Base-by-base conservation (phyloP, 2,113 vertebrate species). In the Microcebus tavaratra region DNA sequence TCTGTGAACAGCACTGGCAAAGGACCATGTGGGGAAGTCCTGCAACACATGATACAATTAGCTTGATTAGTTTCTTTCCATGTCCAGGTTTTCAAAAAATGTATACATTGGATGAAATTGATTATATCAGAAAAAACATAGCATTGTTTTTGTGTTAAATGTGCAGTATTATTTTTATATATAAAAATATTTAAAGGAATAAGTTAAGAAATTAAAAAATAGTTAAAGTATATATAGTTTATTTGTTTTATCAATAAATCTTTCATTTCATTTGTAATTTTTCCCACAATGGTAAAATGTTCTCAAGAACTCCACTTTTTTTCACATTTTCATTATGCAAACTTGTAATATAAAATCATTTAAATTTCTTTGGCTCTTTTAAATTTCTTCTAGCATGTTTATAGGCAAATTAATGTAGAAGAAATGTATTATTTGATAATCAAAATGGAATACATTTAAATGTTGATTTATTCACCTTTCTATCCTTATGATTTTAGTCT, bases 1-100 rank as follows among this genome's bases (percentile, higher is more conserved):
- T 97, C 95, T 91, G 20, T 95, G 79, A 98, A 95, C 94, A 89
- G 20, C 70, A 91, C 84, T 97, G 96, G 95, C 94, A 83, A 98
- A 94, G 61, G 55, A 84, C 13, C 93, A 82, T 31, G 1, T 9
- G 67, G 20, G 78, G 53, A 96, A 97, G 45, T 21, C 4, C 17
- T 93, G 80, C 59, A 96, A 90, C 20, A 12, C 63, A 6, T 53
- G 13, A 8, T 67, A 73, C 31, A 94, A 96, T 97, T 81, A 92
- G 14, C 79, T 84, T 91, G 27, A 68, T 97, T 90, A 63, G 20
- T 72, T n/a, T 96, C 57, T 83, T 23, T 18, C 0, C 13, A 45
- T 23, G 3, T 31, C 63, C 61, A 78, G 10, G 18, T 79, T 63
- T 50, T 5, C 14, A 72, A 67, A 14, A 78, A 36, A 36, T 5